Conservation (phyloP, 2,113 vertebrate genomes). For the Tiliqua scincoides region DNA sequence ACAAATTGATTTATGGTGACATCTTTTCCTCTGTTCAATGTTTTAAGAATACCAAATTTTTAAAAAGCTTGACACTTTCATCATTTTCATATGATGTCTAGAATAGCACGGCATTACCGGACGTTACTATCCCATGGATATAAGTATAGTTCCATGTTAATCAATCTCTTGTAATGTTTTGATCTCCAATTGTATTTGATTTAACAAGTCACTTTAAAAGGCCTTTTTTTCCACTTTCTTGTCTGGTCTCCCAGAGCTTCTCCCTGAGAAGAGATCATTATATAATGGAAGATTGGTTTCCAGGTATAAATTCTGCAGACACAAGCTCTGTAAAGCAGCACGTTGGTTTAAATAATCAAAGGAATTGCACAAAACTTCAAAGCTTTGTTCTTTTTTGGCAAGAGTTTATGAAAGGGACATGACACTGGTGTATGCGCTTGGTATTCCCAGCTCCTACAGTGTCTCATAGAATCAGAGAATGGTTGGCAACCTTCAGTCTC, state of each 20-base stretch:
- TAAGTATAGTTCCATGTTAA: conserved; percentile 59
- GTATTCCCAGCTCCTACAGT: background rate
- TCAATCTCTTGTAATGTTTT: conserved; percentile 61
- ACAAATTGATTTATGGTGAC: conserved; percentile 68
- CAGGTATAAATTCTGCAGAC: background rate
- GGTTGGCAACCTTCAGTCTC: no score
- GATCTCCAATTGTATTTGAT: conserved; percentile 62
- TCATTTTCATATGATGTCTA: conserved; percentile 41
- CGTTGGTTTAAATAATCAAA: conserved; percentile 9
- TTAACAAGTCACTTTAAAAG: conserved; percentile 58
- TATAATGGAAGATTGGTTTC: background rate
- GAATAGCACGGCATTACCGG: conserved; percentile 43
- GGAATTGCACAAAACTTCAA: background rate
- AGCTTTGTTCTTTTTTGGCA: conserved; percentile 2
- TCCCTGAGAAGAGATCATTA: conserved; percentile 29
- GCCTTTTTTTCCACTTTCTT: background rate
- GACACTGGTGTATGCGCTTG: background rate
- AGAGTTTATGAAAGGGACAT: background rate
- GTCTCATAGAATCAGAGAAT: no score
- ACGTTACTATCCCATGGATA: conserved; percentile 27
- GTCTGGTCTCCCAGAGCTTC: conserved; percentile 33
- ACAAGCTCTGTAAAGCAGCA: background rate
- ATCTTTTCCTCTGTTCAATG: conserved; percentile 36
- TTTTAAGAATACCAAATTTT: conserved; percentile 44
- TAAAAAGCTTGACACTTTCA: conserved; percentile 22